Evolutionary conservation across 2,888 invertebrate genomes (phyloP).

Genomic region (Cosmopolites sordidus): DNA sequence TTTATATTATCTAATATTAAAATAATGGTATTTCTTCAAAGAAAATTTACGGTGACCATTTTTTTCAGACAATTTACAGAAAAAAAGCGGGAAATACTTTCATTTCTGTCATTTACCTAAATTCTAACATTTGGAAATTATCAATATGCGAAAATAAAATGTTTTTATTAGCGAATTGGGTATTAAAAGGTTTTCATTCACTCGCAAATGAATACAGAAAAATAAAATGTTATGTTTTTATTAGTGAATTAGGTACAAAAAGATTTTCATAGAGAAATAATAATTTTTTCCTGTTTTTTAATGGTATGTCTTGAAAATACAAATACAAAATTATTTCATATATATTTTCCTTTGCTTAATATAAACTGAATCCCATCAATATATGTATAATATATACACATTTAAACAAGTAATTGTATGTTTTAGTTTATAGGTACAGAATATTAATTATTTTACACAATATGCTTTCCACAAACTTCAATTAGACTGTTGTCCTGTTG

Average conservation of each 20-base stretch:
- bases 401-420: neutral
- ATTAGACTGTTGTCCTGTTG: conserved; percentile 73
- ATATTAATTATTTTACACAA: neutral
- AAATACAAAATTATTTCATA: neutral
- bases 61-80: no score
- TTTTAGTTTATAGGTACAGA: neutral
- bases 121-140: no score
- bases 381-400: conserved; percentile 1
- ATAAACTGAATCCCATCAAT: neutral
- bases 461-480: conserved; percentile 32
- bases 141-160: no score
- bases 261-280: neutral
- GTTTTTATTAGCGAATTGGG: no score
- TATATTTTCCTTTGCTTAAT: neutral
- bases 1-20: no score
- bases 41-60: no score
- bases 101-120: no score
- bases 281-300: neutral
- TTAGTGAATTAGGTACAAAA: neutral
- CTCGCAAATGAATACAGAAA: no score
- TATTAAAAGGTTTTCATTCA: no score
- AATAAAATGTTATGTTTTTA: neutral
- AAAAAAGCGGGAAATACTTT: no score
- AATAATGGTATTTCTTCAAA: no score
- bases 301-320: neutral